These are phyloP conservation scores for Pardalotus punctatus DNA, from an alignment of 2,113 vertebrate genomes.

Conservation along the genomic window DNA sequence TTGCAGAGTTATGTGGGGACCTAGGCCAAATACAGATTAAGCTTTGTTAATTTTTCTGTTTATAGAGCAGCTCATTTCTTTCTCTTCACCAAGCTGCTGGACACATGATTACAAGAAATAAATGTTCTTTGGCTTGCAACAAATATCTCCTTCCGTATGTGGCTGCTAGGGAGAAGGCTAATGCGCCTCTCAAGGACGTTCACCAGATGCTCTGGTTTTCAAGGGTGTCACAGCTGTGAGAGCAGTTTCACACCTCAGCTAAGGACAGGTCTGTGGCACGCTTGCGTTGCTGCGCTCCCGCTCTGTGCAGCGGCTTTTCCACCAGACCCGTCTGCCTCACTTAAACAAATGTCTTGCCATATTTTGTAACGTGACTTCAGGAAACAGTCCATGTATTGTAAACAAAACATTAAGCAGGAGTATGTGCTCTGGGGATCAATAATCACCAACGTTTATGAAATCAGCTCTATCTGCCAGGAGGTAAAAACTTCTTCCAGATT, in stretches of 20 bases:
- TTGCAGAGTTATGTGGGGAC: background rate
- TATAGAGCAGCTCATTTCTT: background rate
- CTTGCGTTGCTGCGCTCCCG: background rate
- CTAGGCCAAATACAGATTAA: background rate
- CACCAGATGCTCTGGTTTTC: background rate
- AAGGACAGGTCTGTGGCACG: rapidly evolving
- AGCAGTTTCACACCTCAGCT: background rate
- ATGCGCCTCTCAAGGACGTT: background rate
- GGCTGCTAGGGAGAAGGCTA: background rate
- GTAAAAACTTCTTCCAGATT: background rate
- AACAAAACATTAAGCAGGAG: background rate
- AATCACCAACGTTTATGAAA: background rate
- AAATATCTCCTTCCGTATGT: background rate
- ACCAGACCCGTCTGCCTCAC: background rate
- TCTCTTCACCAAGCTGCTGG: background rate
- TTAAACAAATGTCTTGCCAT: background rate
- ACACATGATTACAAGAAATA: rapidly evolving
- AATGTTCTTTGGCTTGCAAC: background rate
- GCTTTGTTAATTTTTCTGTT: background rate
- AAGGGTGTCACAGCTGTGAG: background rate
- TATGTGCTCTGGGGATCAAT: background rate
- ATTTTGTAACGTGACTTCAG: background rate
- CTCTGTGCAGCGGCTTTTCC: rapidly evolving
- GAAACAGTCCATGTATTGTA: background rate
- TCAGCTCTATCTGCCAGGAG: background rate